phyloP scores from a whole-genome alignment of 2,113 vertebrate genomes.

The Cyanoderma ruficeps region DNA sequence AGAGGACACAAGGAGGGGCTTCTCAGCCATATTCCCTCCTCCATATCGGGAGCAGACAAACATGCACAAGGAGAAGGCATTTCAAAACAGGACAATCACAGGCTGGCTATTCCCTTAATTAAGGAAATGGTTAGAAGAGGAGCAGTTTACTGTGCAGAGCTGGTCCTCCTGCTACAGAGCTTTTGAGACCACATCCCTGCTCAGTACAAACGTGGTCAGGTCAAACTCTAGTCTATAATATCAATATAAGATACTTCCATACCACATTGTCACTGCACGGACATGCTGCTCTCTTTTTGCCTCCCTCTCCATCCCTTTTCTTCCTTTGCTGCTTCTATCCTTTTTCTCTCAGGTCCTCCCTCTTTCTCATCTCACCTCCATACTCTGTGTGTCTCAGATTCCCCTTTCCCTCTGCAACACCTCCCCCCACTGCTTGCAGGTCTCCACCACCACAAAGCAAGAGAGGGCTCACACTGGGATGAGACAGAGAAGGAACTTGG shows the following conservation, averaged over 20 bases:
- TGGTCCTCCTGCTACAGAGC: background rate
- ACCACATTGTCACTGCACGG: background rate
- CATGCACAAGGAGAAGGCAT: background rate
- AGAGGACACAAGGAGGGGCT: background rate
- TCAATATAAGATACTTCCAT: background rate
- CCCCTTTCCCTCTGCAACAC: background rate
- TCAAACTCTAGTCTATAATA: background rate
- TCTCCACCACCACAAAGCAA: background rate
- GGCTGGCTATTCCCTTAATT: background rate
- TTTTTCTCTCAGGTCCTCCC: background rate
- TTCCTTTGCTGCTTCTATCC: background rate
- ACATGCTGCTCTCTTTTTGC: background rate
- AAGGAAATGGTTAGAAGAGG: background rate
- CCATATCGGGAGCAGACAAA: fast-evolving
- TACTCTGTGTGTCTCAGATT: fast-evolving
- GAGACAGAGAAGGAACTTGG: background rate
- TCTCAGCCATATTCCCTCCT: background rate
- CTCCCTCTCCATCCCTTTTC: background rate
- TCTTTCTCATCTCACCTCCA: background rate
- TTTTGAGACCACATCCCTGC: background rate
- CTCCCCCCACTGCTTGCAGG: background rate
- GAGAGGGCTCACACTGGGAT: background rate
- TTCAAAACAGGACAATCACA: background rate
- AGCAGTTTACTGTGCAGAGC: background rate
- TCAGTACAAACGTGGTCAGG: background rate